These are phyloP conservation scores for Drosophila pachea DNA, from an alignment of 1,140 invertebrate genomes.

Conservation along the genomic window DNA sequence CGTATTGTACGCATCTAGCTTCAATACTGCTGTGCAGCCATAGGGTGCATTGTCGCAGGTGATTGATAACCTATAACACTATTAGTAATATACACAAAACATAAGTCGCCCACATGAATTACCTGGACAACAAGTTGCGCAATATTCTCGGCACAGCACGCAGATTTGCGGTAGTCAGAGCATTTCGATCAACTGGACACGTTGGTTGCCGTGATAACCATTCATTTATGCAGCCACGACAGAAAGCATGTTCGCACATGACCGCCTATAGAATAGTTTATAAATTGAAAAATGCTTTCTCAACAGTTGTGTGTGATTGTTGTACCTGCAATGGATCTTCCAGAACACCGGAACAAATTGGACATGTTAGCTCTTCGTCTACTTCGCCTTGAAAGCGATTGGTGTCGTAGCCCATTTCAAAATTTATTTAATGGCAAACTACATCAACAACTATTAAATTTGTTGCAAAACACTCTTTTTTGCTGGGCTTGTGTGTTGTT, in stretches of 20 bases:
- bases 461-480: constrained; percentile 58
- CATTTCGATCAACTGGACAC: constrained; percentile 94
- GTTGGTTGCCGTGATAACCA: constrained; percentile 95
- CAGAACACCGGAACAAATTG: constrained; percentile 89
- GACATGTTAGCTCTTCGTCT: constrained; percentile 90
- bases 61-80: constrained; percentile 86
- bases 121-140: constrained; percentile 92
- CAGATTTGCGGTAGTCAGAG: constrained; percentile 91
- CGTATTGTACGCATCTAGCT: constrained; percentile 89
- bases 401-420: constrained; percentile 88
- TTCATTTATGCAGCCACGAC: constrained; percentile 94
- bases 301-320: constrained; percentile 78
- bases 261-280: constrained; percentile 85
- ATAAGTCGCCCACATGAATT: constrained; percentile 21
- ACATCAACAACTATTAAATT: constrained; percentile 42
- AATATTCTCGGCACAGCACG: constrained; percentile 94
- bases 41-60: constrained; percentile 93
- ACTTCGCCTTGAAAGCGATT: constrained; percentile 88
- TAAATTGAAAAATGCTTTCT: constrained; percentile 15
- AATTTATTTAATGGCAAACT: constrained; percentile 7
- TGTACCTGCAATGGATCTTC: constrained; percentile 89
- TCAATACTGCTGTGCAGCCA: constrained; percentile 91
- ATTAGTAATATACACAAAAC: background rate
- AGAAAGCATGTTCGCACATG: constrained; percentile 97
- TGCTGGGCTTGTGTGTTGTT: constrained; percentile 50